Conservation (phyloP, 92 coral and sea anemone species). For the Isaurus tuberculatus region DNA sequence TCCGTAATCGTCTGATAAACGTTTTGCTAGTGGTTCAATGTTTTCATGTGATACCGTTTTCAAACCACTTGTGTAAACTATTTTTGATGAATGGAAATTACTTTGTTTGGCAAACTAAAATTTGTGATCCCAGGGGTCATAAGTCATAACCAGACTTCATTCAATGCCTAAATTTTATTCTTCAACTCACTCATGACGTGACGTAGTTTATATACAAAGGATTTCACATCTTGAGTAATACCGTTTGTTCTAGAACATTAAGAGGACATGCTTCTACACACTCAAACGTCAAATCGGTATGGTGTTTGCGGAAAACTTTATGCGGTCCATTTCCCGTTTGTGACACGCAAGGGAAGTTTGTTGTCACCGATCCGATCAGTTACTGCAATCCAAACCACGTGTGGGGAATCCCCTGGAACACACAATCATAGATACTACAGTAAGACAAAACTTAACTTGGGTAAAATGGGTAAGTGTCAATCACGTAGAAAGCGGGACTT, state of each 20-base stretch:
- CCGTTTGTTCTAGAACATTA: neutral
- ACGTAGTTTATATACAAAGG: neutral
- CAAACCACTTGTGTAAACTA: neutral
- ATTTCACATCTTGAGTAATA: neutral
- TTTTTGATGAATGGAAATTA: neutral
- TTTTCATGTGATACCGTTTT: slow-evolving; percentile 4
- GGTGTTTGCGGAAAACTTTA: neutral
- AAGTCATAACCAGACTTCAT: neutral
- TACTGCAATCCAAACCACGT: neutral
- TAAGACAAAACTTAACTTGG: neutral
- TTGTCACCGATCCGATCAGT: neutral
- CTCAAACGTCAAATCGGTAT: neutral
- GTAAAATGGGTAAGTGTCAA: neutral
- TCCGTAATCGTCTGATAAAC: neutral
- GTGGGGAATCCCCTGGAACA: slow-evolving; percentile 14
- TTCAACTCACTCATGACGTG: neutral
- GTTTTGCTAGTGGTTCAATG: neutral
- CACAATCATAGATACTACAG: neutral
- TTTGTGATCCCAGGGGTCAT: neutral
- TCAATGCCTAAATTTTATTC: neutral
- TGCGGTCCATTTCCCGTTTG: neutral
- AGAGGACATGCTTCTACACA: neutral
- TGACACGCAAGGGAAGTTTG: neutral
- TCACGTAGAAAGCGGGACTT: too few relatives aligned
- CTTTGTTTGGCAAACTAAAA: neutral